These are phyloP conservation scores for Scophthalmus maximus DNA, from an alignment of 2,113 vertebrate species.

Conservation along the genomic window DNA sequence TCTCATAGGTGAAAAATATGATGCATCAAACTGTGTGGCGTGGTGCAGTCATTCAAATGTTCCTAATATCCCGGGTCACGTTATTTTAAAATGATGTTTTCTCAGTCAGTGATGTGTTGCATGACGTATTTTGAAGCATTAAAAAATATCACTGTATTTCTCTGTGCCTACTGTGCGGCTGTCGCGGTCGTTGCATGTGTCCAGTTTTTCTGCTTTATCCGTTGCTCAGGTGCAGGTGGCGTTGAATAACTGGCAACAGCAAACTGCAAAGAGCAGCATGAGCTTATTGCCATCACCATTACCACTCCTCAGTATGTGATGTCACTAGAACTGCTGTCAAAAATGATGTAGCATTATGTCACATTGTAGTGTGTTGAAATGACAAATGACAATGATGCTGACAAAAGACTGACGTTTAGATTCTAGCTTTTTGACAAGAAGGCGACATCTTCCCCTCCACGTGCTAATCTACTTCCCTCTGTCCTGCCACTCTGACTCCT, in stretches of 20 bases:
- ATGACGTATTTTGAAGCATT: not conserved
- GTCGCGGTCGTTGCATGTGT: conserved; percentile 44
- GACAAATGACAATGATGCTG: not conserved
- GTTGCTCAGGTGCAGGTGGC: conserved; percentile 6
- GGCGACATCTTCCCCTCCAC: not conserved
- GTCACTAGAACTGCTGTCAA: not conserved
- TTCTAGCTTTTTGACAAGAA: not conserved
- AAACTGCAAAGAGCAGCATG: conserved; percentile 68
- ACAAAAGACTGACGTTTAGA: not conserved
- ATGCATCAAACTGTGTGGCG: no score
- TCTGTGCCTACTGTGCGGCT: not conserved
- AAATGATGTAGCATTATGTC: not conserved
- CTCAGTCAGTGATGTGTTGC: not conserved
- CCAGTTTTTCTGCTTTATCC: conserved; percentile 43
- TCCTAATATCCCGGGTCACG: not conserved
- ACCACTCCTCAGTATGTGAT: not conserved
- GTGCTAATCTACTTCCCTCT: not conserved
- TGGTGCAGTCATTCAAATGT: not conserved
- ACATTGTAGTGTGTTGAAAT: not conserved
- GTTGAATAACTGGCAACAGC: conserved; percentile 49
- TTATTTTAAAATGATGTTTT: not conserved
- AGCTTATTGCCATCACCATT: conserved; percentile 61
- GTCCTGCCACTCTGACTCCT: conserved; percentile 24
- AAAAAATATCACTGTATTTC: not conserved
- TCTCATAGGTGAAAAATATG: no score